phyloP scores from a whole-genome alignment of 2,888 invertebrate species.

The Himalopsyche japonica region DNA sequence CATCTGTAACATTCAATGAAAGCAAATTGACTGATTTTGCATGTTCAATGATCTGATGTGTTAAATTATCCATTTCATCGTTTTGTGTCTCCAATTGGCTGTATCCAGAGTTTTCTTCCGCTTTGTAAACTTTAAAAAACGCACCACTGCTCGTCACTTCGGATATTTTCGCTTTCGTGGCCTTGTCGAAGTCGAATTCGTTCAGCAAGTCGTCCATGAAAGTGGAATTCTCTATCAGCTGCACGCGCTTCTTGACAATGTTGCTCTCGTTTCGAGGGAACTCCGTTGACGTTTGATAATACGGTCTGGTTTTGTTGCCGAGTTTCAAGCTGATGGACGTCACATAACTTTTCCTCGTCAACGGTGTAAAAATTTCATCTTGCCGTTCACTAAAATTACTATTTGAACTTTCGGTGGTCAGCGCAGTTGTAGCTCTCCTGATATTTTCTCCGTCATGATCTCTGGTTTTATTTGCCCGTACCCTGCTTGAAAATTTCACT shows the following conservation, averaged over 20 bases:
- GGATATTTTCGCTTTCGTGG: conserved; percentile 39
- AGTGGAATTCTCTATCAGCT: conserved; percentile 20
- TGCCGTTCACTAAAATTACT: conserved; percentile 18
- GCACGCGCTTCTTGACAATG: conserved; percentile 34
- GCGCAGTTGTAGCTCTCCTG: not conserved
- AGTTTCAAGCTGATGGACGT: conserved; percentile 60
- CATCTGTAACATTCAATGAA: not conserved
- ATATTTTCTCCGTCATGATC: not conserved
- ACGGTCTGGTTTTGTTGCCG: conserved; percentile 46
- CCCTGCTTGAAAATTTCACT: not conserved
- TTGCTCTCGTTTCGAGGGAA: conserved; percentile 37
- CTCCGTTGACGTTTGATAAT: conserved; percentile 37
- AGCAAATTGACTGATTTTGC: conserved; percentile 45
- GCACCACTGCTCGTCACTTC: conserved; percentile 34
- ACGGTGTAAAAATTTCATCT: conserved; percentile 41
- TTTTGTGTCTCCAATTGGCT: conserved; percentile 44
- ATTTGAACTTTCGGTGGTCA: conserved; percentile 26
- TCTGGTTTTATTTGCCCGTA: not conserved
- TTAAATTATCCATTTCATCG: conserved; percentile 46
- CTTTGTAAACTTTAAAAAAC: conserved; percentile 43
- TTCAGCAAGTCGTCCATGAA: conserved; percentile 26
- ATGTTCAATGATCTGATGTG: conserved; percentile 50
- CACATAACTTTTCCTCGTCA: conserved; percentile 56
- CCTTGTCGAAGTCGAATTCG: conserved; percentile 31
- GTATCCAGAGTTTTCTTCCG: conserved; percentile 46